phyloP scores from a whole-genome alignment of 2,797 vertebrate genomes.

The Sebastiscus tertius region DNA sequence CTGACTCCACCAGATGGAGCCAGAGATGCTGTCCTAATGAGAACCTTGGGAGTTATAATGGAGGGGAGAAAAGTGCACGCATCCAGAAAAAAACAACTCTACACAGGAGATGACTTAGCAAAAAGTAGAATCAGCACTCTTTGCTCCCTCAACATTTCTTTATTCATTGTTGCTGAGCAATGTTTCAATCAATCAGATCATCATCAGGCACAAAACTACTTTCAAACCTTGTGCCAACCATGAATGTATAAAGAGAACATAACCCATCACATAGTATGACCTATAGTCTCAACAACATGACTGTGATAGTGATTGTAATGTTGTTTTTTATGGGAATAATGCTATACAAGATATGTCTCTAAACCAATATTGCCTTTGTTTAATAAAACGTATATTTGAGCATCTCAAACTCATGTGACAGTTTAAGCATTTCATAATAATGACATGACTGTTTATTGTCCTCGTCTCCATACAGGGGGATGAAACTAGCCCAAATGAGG shows the following conservation, averaged over 20 bases:
- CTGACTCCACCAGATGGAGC: constrained; percentile 43
- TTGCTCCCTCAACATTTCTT: background rate
- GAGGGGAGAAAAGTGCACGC: background rate
- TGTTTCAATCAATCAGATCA: background rate
- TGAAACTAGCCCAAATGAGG: background rate
- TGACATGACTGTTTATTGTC: background rate
- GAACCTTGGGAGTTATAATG: background rate
- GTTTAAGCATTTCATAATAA: background rate
- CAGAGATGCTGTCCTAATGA: background rate
- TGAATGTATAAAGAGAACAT: too few relatives aligned
- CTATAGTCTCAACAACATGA: background rate
- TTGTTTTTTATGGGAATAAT: background rate
- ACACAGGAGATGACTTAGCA: background rate
- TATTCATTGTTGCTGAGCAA: background rate
- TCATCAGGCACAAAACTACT: background rate
- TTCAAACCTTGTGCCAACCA: background rate
- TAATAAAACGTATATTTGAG: background rate
- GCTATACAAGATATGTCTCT: background rate
- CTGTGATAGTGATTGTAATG: background rate
- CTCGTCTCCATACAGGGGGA: background rate
- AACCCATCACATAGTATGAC: background rate
- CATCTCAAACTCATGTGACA: background rate
- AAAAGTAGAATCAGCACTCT: background rate
- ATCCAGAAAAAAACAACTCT: background rate
- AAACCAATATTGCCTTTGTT: background rate